A percentile compares a stretch with the other conserved stretches of the same genome.
These are phyloP conservation scores for Caenorhabditis brenneri DNA, from an alignment of 1,140 invertebrate genomes.

Conservation along the genomic window DNA sequence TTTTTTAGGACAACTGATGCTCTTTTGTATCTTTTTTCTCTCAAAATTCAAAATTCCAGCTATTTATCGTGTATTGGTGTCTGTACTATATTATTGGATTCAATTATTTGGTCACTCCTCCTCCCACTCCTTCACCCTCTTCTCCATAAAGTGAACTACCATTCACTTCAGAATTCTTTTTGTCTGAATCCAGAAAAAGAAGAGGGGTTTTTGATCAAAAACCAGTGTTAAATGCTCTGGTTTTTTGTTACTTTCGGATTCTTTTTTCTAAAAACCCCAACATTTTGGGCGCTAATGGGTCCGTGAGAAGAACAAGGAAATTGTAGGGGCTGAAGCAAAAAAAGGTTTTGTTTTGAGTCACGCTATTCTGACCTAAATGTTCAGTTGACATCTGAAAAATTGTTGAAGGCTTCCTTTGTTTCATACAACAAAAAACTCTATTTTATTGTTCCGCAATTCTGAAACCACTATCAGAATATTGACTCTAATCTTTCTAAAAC, in stretches of 20 bases:
- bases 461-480: no score
- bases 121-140: not conserved
- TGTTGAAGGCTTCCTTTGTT: not conserved
- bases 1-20: not conserved
- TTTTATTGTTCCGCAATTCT: no score
- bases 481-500: no score
- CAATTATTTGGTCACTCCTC: not conserved
- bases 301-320: slow-evolving; percentile 27
- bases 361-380: not conserved
- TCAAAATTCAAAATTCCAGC: not conserved
- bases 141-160: not conserved
- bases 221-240: not conserved
- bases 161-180: not conserved
- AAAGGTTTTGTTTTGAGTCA: slow-evolving; percentile 3
- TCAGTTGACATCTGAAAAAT: not conserved
- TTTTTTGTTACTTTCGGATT: not conserved
- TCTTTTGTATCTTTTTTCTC: no score
- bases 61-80: not conserved
- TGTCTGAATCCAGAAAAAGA: not conserved
- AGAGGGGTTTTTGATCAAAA: slow-evolving; percentile 30
- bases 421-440: not conserved
- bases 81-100: not conserved
- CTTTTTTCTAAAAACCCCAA: not conserved
- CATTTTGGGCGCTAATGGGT: not conserved
- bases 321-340: not conserved